Evolutionary conservation across 1,140 invertebrate species (phyloP).

Genomic region (Danaus melanippus): DNA sequence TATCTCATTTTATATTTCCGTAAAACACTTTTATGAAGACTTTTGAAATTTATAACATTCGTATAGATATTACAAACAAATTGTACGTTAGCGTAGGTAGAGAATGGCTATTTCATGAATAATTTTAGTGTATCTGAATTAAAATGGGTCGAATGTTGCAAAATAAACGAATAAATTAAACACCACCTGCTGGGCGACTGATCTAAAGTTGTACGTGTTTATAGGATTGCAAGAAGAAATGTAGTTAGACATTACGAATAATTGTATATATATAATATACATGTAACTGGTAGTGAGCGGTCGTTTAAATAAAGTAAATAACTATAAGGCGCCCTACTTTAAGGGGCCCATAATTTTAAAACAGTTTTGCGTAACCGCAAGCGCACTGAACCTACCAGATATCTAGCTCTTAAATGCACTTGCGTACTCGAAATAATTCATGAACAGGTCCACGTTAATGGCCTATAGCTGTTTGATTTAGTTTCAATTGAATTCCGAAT

Average conservation of each 20-base stretch:
- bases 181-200: conserved; percentile 16
- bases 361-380: conserved; percentile 35
- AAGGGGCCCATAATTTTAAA: conserved; percentile 33
- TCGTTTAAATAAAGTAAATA: conserved; percentile 34
- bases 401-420: conserved; percentile 7
- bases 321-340: conserved; percentile 28
- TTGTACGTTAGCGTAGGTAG: no score
- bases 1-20: no score
- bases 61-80: no score
- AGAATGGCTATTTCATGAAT: no score
- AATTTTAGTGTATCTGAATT: not conserved
- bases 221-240: conserved; percentile 32
- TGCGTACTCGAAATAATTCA: not conserved
- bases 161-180: conserved; percentile 21
- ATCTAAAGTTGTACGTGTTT: conserved; percentile 14
- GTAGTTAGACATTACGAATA: conserved; percentile 14
- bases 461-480: no score
- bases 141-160: conserved; percentile 19
- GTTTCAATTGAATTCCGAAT: no score
- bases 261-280: conserved; percentile 25
- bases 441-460: no score
- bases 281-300: conserved; percentile 22
- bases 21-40: no score
- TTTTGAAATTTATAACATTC: no score
- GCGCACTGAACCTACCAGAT: conserved; percentile 17